Evolutionary conservation across 2,888 invertebrate species (phyloP), one percentile per base, ranked within the genome.

Genomic region (Lepas anatifera): DNA sequence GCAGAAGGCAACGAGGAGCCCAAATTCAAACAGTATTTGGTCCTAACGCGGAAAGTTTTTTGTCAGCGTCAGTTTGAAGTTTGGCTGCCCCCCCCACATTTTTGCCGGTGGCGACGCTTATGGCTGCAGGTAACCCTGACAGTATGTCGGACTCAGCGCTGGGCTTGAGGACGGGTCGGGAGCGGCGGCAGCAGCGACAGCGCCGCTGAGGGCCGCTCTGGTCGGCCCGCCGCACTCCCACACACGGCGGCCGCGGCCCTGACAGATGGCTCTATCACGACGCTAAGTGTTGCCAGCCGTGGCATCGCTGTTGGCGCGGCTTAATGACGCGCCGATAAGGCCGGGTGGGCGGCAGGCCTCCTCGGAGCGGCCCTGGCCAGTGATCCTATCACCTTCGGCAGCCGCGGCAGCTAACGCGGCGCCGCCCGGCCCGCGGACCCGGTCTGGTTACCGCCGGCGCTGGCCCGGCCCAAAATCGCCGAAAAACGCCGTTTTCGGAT

Each of bases 181-280:
- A 10, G 39, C 39, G 8, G 39, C 39, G n/a, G n/a, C n/a, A 18
- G 48, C n/a, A 18, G n/a, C 25, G 48, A 25, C 48, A 7, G 4
- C 18, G 48, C 8, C 4, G 48, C 8, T 18, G 48, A 25, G 7
- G n/a, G 48, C n/a, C n/a, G 48, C 48, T 25, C 48, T 2, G 25
- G 48, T 18, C 32, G 52, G 18, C 52, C 13, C 29, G 52, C 52
- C 32, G 18, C 29, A 29, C 1, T 18, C 18, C 16, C 32, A 32
- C 52, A 58, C 52, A 32, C 52, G 52, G 16, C 32, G 27, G 7
- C n/a, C 11, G 29, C 27, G 52, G n/a, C n/a, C 32, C 52, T 58
- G 52, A 58, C 52, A 58, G 52, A 58, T 58, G 52, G 32, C 52
- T 58, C 52, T 58, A 58, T 58, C 52, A 18, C 32, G 32, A 29